These are phyloP conservation scores for Paramacrobiotus metropolitanus DNA, from an alignment of 1,140 invertebrate genomes.

Conservation along the genomic window DNA sequence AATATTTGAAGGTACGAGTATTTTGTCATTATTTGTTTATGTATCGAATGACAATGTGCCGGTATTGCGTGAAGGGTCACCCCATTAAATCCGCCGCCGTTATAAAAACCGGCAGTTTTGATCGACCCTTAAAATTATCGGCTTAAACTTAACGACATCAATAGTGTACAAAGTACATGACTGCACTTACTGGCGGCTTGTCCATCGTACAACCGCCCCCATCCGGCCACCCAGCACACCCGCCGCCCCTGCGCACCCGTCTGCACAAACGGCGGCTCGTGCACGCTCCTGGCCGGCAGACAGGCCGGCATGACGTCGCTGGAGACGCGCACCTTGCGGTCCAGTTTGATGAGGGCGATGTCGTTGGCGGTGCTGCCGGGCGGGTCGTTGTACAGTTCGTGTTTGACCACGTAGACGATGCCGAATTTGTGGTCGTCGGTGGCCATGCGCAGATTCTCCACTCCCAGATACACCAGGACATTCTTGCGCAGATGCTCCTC, in stretches of 20 bases:
- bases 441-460: neutral
- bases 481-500: neutral
- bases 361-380: neutral
- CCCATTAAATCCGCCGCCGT: too few species aligned
- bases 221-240: neutral
- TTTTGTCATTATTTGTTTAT: too few species aligned
- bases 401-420: neutral
- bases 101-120: too few species aligned
- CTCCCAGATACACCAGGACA: neutral
- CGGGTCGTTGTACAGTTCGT: neutral
- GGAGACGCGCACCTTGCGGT: neutral
- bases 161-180: too few species aligned
- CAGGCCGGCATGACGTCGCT: conserved; percentile 1
- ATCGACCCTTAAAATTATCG: too few species aligned
- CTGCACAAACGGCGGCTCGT: neutral
- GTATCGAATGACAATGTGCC: too few species aligned
- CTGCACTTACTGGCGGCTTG: neutral
- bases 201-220: neutral
- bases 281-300: neutral
- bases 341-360: neutral
- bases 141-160: too few species aligned
- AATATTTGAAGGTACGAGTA: too few species aligned
- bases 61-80: too few species aligned
- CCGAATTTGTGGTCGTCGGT: neutral
- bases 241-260: neutral